Base-by-base conservation (phyloP, 53 echinoderm and acorn worm genomes). In the Actinopyga echinites region DNA sequence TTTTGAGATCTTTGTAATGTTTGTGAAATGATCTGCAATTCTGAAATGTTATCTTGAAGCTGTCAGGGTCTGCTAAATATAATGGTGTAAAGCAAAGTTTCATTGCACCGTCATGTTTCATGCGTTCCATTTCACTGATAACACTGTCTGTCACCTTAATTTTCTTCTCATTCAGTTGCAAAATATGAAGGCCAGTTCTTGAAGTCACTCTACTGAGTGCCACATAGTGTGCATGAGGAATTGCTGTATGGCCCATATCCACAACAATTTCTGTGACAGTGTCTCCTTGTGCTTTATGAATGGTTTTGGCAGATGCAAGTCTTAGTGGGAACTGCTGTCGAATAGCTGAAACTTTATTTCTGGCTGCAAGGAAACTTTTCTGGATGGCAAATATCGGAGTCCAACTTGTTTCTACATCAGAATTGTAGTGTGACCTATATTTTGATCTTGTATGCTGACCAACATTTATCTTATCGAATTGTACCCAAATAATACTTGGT, bases 201-300 rank as follows among this genome's bases (percentile, higher is more conserved):
- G 34, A 83, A 15, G 40, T 71, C 15, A 75, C 88, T 40, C 88
- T 25, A 55, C 83, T 88, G 7, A 88, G 32, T 8, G 68, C 88
- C 11, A 88, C 88, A 83, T 88, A 84, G 44, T 88, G 88, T 15
- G 67, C 45, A 83, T 89, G 89, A 37, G 75, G n/a, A 30, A 82
- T 25, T 65, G 37, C 53, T 30, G 36, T n/a, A 34, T 25, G 54
- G 22, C 82, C 85, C 87, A 87, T 85, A 43, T 87, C 24, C 19
- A 91, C 56, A 5, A 84, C 91, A 30, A 86, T 55, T 45, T 83
- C 32, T 32, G 49, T 40, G 19, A 87, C 36, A 55, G 91, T 87
- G 31, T 87, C 83, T 19, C 91, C 87, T 63, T 91, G 91, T 74
- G 78, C 74, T 65, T 91, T 90, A 53, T 42, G 71, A 20, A 71